A percentile compares a stretch with the other conserved stretches of the same genome.
Evolutionary conservation across 2,113 vertebrate genomes (phyloP).

Genomic region (Cephalopholis sonnerati): DNA sequence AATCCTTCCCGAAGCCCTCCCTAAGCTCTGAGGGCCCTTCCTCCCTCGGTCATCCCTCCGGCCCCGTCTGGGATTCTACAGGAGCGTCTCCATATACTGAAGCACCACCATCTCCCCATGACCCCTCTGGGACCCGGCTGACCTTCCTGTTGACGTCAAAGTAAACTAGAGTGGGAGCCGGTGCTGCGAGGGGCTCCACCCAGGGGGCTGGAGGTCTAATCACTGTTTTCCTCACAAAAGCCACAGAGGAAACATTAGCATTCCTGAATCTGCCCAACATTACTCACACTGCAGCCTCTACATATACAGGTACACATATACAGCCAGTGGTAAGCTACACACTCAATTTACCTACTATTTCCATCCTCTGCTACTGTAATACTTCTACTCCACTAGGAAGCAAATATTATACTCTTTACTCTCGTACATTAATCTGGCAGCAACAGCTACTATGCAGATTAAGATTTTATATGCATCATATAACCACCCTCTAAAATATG

Average conservation of each 20-base stretch:
- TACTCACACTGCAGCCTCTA: conserved; percentile 39
- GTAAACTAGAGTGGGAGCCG: conserved; percentile 77
- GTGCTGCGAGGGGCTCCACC: conserved; percentile 78
- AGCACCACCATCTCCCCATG: conserved; percentile 47
- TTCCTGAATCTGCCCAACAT: conserved; percentile 75
- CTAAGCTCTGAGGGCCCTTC: conserved; percentile 75
- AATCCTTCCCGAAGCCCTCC: conserved; percentile 80
- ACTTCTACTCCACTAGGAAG: neutral
- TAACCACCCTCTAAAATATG: neutral
- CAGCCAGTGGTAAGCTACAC: neutral
- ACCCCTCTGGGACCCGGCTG: conserved; percentile 75
- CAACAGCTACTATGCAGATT: neutral
- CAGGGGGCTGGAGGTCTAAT: conserved; percentile 85
- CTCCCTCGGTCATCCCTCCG: conserved; percentile 51
- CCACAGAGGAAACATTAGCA: conserved; percentile 86
- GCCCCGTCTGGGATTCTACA: conserved; percentile 50
- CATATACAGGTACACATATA: conserved; percentile 40
- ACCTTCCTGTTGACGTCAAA: conserved; percentile 87
- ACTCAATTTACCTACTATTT: neutral
- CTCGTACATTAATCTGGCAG: no score
- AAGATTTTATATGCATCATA: neutral
- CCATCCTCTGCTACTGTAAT: neutral
- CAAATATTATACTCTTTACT: neutral
- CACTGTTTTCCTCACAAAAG: conserved; percentile 74
- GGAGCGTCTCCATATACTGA: conserved; percentile 43